Conservation (phyloP, 1,140 invertebrate species). For the Chrysopa pallens region DNA sequence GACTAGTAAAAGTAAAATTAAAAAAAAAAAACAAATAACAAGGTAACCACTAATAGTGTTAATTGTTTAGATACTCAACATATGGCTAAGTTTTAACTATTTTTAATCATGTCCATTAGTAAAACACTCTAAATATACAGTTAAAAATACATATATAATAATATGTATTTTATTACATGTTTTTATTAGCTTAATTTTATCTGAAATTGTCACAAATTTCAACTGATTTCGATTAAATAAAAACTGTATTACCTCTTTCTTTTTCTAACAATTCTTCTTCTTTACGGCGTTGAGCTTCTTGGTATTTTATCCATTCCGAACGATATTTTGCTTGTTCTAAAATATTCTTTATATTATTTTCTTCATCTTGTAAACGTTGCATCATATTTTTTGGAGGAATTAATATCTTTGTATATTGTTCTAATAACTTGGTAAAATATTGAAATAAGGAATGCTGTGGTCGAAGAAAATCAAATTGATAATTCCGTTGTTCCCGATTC, state of each 20-base stretch:
- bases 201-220: no score
- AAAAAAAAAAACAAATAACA: no score
- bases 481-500: slow-evolving; percentile 96
- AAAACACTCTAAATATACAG: no score
- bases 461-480: slow-evolving; percentile 96
- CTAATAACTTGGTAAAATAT: slow-evolving; percentile 95
- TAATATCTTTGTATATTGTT: slow-evolving; percentile 94
- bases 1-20: no score
- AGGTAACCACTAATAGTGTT: no score
- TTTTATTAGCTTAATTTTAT: no score
- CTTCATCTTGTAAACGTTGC: slow-evolving; percentile 61
- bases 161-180: no score
- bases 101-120: no score
- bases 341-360: slow-evolving; percentile 51
- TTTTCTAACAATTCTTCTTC: slow-evolving; percentile 91
- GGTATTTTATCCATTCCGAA: slow-evolving; percentile 90
- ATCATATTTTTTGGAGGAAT: slow-evolving; percentile 87
- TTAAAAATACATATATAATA: no score
- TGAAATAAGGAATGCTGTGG: slow-evolving; percentile 97
- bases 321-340: slow-evolving; percentile 86
- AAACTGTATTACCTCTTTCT: slow-evolving; percentile 46
- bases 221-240: no score
- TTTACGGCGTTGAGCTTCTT: slow-evolving; percentile 75
- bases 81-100: no score
- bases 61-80: no score